Evolutionary conservation across 2,797 vertebrate genomes (phyloP).

Genomic region (Agapornis canus): DNA sequence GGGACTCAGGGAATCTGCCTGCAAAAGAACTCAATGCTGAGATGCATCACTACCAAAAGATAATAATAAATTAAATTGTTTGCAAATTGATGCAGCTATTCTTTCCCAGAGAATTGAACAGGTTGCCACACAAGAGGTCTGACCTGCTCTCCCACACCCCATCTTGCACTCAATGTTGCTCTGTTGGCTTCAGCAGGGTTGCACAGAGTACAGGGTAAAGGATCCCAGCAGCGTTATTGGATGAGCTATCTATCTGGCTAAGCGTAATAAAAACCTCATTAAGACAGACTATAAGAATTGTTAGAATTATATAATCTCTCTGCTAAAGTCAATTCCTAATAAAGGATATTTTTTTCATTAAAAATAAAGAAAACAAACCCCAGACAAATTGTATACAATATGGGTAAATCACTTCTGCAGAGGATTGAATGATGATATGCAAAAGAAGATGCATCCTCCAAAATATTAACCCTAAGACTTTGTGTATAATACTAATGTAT

Average conservation of each 20-base stretch:
- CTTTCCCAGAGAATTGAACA: slow-evolving; percentile 19
- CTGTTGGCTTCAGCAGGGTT: neutral
- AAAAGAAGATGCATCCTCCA: neutral
- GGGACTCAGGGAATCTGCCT: slow-evolving; percentile 48
- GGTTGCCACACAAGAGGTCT: neutral
- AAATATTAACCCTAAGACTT: neutral
- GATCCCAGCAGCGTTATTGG: neutral
- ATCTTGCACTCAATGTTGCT: neutral
- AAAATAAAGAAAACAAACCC: neutral
- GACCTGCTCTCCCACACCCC: neutral
- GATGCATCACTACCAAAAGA: slow-evolving; percentile 16
- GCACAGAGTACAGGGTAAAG: neutral
- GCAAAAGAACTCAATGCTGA: slow-evolving; percentile 64
- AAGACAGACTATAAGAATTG: neutral
- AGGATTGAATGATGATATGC: neutral
- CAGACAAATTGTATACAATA: neutral
- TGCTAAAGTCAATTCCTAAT: neutral
- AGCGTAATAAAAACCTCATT: neutral
- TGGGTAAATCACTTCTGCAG: neutral
- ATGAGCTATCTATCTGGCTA: neutral
- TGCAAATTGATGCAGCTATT: neutral
- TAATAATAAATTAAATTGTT: neutral
- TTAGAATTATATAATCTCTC: neutral
- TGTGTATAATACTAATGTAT: neutral
- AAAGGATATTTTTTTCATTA: neutral